These are phyloP conservation scores for Phalacrocorax carbo DNA, from an alignment of 2,113 vertebrate genomes.

Conservation along the genomic window DNA sequence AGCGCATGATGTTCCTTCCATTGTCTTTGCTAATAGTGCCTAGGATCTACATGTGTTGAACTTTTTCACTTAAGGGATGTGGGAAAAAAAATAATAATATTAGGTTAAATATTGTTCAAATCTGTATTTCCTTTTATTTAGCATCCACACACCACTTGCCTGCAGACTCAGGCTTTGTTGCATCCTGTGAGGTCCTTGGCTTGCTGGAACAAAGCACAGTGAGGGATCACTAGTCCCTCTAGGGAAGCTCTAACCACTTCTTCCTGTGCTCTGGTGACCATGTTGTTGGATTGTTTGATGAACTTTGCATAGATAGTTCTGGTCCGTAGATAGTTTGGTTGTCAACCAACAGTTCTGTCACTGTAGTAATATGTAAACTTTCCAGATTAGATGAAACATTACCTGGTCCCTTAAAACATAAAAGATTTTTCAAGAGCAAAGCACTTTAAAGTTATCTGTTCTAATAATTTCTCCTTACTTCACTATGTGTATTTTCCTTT, in stretches of 20 bases:
- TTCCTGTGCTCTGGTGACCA: neutral
- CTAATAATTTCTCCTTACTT: neutral
- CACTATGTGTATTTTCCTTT: neutral
- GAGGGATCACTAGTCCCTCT: neutral
- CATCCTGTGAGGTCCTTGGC: neutral
- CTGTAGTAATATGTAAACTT: neutral
- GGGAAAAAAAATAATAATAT: neutral
- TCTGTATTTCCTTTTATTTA: neutral
- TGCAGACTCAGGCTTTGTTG: neutral
- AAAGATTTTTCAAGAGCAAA: neutral
- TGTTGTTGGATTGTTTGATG: neutral
- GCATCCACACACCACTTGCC: neutral
- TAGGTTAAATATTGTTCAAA: neutral
- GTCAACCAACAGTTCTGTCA: neutral
- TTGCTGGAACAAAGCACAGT: neutral
- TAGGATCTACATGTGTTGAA: accelerated
- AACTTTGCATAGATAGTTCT: neutral
- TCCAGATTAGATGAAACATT: neutral
- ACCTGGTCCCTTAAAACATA: neutral
- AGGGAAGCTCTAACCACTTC: neutral
- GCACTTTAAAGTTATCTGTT: neutral
- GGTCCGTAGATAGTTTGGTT: neutral
- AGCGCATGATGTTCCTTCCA: neutral
- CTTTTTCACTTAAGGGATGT: neutral
- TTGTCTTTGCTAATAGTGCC: neutral